These are phyloP conservation scores for Malurus elegans DNA, from an alignment of 2,113 vertebrate genomes.

Conservation along the genomic window DNA sequence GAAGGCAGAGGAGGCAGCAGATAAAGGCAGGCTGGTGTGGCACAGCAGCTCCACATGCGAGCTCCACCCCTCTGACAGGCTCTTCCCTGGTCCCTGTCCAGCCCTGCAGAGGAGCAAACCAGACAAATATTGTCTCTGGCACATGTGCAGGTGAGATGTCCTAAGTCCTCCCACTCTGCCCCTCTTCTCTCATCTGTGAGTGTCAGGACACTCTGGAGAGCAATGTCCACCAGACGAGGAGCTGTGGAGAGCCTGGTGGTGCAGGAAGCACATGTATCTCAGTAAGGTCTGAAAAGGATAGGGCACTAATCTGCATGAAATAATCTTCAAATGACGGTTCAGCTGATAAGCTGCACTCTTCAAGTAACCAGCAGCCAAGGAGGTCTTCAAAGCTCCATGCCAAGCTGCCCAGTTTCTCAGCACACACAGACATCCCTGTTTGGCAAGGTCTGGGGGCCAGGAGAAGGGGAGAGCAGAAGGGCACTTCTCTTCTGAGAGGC, in stretches of 20 bases:
- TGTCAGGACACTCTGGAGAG: background rate
- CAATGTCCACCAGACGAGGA: accelerated
- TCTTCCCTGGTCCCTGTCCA: background rate
- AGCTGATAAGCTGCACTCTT: background rate
- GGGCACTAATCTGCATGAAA: background rate
- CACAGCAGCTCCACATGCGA: accelerated
- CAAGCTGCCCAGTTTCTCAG: background rate
- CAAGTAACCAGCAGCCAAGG: background rate
- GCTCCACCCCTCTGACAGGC: background rate
- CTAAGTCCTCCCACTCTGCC: accelerated
- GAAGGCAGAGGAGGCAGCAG: background rate
- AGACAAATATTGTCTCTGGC: background rate
- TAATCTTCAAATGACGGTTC: background rate
- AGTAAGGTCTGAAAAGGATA: background rate
- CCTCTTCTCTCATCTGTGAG: background rate
- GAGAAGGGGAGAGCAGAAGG: background rate
- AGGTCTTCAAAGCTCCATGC: background rate
- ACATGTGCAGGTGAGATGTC: background rate
- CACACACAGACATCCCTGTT: background rate
- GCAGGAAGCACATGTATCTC: background rate
- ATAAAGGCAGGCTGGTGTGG: background rate
- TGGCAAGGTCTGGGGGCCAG: background rate
- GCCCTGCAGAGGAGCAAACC: background rate
- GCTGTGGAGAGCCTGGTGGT: background rate
- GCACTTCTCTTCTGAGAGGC: background rate